Base-by-base conservation (phyloP, 2,113 vertebrate genomes). In the Phrynocephalus versicolor region DNA sequence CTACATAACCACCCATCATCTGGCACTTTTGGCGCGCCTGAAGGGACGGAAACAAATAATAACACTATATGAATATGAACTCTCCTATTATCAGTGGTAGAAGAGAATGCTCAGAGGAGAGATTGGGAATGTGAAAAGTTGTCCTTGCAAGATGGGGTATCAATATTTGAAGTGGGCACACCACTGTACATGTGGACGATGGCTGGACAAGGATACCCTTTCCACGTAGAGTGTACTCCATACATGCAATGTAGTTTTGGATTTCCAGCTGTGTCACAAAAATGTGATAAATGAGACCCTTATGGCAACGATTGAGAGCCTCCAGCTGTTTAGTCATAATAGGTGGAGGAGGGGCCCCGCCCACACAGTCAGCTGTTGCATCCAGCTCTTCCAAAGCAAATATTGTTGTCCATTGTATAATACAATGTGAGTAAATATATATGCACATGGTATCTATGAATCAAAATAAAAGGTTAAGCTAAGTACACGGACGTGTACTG, bases 401-500 rank as follows among this genome's bases (percentile, higher is more conserved):
- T 93, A 91, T 89, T 85, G 82, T 88, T 84, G 91, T 90, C 89
- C 92, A 80, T 87, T 88, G 87, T 85, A 70, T 14, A 71, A 90
- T 51, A 85, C 0, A 90, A 89, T 71, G 82, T 60, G 27, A 3
- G 88, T 0, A 85, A 93, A 86, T 79, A 9, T 70, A 88, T 79
- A 90, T 76, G 82, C 82, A 6, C 71, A 89, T 84, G 85, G 87
- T 87, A 94, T 85, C 75, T 88, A 88, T 89, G 87, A 89, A 86
- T 90, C 83, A 88, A 88, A 90, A 0, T 18, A 1, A 93, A 91
- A 93, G 92, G 92, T 93, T 93, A 94, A 39, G 73, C 88, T 89
- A 89, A 93, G 92, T 92, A 88, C 92, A 87, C 89, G 89, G 85
- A 89, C 92, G 2, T 90, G 91, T 93, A 87, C 86, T 78, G 82